Conservation (phyloP, 2,888 invertebrate genomes). For the Dorcus parallelipipedus region DNA sequence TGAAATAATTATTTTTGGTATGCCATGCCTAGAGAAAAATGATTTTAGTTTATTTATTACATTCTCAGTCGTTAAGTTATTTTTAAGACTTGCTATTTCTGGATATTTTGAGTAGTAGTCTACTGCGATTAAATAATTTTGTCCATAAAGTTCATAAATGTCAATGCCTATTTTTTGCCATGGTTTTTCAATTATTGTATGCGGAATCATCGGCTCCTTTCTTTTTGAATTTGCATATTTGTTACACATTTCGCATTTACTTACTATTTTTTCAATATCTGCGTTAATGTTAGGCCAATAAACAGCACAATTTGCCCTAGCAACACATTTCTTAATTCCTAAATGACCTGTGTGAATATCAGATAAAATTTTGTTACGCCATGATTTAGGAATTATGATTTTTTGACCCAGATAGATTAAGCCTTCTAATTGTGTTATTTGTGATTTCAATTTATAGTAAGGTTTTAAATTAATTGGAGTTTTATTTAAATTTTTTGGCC, state of each 20-base stretch:
- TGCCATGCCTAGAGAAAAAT: slow-evolving; percentile 11
- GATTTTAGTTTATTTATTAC: slow-evolving; percentile 11
- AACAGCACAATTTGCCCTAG: background rate
- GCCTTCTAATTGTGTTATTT: slow-evolving; percentile 1
- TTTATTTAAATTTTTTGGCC: background rate
- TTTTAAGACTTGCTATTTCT: slow-evolving; percentile 2
- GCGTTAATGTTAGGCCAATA: slow-evolving; percentile 1
- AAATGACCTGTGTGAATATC: slow-evolving; percentile 12
- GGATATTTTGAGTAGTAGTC: slow-evolving; percentile 5
- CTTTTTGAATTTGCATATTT: background rate
- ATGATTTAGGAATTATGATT: slow-evolving; percentile 5
- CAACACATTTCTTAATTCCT: slow-evolving; percentile 11
- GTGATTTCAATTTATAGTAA: background rate
- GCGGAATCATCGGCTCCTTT: background rate
- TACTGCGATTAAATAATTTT: background rate
- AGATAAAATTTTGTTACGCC: slow-evolving; percentile 7
- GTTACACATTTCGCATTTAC: background rate
- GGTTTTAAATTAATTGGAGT: background rate
- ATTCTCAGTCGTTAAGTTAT: slow-evolving; percentile 7
- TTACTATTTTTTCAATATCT: background rate
- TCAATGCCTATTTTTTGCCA: slow-evolving; percentile 2
- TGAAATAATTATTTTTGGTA: slow-evolving; percentile 17
- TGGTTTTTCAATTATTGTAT: background rate
- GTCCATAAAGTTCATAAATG: slow-evolving; percentile 1
- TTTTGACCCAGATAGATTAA: background rate